These are phyloP conservation scores for Meloe dianella DNA, from an alignment of 2,888 invertebrate genomes.

Conservation along the genomic window DNA sequence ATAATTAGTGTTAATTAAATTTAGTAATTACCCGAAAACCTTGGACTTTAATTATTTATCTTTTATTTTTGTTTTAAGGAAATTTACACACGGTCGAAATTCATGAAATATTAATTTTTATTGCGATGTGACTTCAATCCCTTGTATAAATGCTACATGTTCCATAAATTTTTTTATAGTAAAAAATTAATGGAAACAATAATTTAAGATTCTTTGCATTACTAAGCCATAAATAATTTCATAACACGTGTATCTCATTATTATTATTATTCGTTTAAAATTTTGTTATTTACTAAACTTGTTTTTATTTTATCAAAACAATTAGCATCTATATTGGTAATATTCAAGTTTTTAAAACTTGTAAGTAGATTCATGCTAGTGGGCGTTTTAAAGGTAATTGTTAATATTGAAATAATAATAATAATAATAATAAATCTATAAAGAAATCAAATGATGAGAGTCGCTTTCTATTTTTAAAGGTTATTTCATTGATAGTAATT, in stretches of 20 bases:
- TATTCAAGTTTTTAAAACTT: conserved; percentile 12
- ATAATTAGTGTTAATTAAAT: conserved; percentile 26
- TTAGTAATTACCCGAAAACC: conserved; percentile 25
- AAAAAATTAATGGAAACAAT: neutral
- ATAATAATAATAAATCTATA: conserved; percentile 15
- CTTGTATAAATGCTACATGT: neutral
- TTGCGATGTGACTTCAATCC: neutral
- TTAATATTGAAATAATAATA: conserved; percentile 33
- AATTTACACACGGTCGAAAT: conserved; percentile 13
- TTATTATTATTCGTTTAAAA: neutral
- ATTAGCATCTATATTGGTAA: conserved; percentile 24
- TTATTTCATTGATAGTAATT: conserved; percentile 42
- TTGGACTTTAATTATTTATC: conserved; percentile 26
- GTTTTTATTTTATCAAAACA: conserved; percentile 25
- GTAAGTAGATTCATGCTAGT: conserved; percentile 24
- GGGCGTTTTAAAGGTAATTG: conserved; percentile 36
- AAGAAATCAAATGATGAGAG: conserved; percentile 32
- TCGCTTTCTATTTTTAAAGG: conserved; percentile 52
- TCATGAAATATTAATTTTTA: conserved; percentile 5
- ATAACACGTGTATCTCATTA: conserved; percentile 24
- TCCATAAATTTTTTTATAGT: neutral
- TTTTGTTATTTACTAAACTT: conserved; percentile 16
- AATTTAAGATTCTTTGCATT: conserved; percentile 15
- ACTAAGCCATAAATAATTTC: conserved; percentile 16
- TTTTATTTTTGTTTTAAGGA: conserved; percentile 14